These are phyloP conservation scores for Creontiades dilutus DNA, from an alignment of 2,888 invertebrate genomes.

Conservation along the genomic window DNA sequence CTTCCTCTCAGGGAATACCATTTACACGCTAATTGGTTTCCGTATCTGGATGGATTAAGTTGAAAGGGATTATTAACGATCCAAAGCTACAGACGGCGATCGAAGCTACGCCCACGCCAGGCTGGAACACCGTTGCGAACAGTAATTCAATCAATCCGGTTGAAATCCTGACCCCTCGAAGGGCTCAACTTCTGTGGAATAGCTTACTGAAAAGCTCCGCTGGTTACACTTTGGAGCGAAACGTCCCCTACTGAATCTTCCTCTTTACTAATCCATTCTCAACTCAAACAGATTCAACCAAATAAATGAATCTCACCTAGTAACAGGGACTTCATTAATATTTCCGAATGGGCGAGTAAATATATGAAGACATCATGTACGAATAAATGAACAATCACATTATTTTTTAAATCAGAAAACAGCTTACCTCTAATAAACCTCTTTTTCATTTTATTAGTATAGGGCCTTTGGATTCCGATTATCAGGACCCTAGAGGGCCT, in stretches of 20 bases:
- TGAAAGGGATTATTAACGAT: constrained; percentile 23
- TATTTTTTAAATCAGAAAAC: no score
- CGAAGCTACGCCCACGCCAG: background rate
- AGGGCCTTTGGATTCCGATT: no score
- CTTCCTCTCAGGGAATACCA: background rate
- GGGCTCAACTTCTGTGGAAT: background rate
- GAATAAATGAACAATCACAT: no score
- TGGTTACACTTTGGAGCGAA: background rate
- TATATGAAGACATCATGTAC: no score
- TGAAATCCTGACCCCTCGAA: background rate
- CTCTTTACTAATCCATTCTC: background rate
- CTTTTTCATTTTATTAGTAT: no score
- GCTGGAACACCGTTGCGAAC: background rate
- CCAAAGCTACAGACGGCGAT: background rate
- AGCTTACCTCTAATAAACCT: no score
- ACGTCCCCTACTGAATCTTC: background rate
- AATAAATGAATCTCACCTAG: no score
- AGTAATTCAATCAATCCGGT: constrained; percentile 24
- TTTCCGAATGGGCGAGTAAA: no score
- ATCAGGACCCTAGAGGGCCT: no score
- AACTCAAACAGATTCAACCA: no score
- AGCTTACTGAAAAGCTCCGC: background rate
- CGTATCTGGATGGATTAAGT: background rate
- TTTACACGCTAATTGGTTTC: background rate
- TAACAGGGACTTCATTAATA: no score